phyloP scores from a whole-genome alignment of 2,888 invertebrate species.

The Mythimna lalbum region DNA sequence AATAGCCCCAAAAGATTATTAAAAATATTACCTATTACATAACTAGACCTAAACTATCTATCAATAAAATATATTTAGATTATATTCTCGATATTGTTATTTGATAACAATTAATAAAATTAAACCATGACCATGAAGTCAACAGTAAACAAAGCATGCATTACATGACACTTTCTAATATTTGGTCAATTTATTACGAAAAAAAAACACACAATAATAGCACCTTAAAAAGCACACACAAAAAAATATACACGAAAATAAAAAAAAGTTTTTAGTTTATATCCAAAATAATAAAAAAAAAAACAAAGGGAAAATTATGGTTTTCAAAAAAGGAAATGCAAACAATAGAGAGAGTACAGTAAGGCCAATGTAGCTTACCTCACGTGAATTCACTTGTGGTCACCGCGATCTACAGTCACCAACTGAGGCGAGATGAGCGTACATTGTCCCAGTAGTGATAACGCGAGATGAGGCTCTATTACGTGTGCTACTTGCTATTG shows the following conservation, averaged over 20 bases:
- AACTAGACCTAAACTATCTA: too few species aligned
- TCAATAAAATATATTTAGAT: too few species aligned
- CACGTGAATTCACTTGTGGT: conserved; percentile 33
- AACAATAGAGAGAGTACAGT: too few species aligned
- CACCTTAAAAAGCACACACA: neutral
- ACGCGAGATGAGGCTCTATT: conserved; percentile 41
- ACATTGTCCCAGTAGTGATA: conserved; percentile 47
- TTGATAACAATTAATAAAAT: too few species aligned
- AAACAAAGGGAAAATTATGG: neutral
- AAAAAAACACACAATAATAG: neutral
- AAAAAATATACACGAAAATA: neutral
- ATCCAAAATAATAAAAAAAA: neutral
- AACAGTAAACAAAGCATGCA: neutral
- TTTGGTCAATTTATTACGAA: neutral
- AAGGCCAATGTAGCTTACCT: conserved; percentile 27
- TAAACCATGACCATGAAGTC: neutral
- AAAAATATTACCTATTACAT: neutral
- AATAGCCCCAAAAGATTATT: neutral
- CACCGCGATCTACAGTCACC: conserved; percentile 42
- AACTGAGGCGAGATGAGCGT: conserved; percentile 40
- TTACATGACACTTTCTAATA: neutral
- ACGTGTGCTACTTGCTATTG: conserved; percentile 40
- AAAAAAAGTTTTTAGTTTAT: neutral
- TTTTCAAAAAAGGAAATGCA: neutral
- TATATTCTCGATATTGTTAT: neutral